Evolutionary conservation across 37 sponge, comb jelly and placozoan species (phyloP).

Genomic region (Spongilla lacustris): DNA sequence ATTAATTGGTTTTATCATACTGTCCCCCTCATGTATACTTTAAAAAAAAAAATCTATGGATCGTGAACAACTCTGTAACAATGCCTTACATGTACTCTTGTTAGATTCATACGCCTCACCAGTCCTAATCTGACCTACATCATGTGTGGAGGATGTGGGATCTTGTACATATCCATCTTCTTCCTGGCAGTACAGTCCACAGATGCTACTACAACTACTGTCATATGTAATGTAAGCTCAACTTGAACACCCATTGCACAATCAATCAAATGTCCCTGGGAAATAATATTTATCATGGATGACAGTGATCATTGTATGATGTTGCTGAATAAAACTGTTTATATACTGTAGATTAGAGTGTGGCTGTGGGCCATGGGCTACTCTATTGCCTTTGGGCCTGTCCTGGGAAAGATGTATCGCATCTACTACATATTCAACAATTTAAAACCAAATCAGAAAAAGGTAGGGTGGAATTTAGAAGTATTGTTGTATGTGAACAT

Average conservation of each 20-base stretch:
- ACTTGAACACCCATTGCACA: too few species aligned
- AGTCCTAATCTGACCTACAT: constrained; percentile 54
- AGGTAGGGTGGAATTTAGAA: neutral
- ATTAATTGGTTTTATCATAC: too few species aligned
- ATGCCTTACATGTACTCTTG: too few species aligned
- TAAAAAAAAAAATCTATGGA: too few species aligned
- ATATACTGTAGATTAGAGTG: neutral
- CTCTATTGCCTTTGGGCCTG: constrained; percentile 63
- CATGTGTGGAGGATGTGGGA: constrained; percentile 49
- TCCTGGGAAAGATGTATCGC: constrained; percentile 57
- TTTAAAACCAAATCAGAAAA: constrained; percentile 28
- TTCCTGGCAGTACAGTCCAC: constrained; percentile 16
- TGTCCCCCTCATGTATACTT: too few species aligned
- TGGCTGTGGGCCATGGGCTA: constrained; percentile 60
- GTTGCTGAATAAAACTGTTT: neutral
- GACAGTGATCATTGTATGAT: neutral
- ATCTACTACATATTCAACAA: constrained; percentile 63
- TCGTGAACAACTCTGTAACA: too few species aligned
- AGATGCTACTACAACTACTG: neutral
- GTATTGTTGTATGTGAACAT: neutral
- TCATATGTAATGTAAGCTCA: constrained; percentile 45
- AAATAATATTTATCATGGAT: neutral
- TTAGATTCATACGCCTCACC: constrained; percentile 34
- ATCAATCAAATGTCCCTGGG: neutral
- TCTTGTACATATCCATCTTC: constrained; percentile 34